Evolutionary conservation across 2,797 vertebrate genomes (phyloP).

Genomic region (Cyclopterus lumpus): DNA sequence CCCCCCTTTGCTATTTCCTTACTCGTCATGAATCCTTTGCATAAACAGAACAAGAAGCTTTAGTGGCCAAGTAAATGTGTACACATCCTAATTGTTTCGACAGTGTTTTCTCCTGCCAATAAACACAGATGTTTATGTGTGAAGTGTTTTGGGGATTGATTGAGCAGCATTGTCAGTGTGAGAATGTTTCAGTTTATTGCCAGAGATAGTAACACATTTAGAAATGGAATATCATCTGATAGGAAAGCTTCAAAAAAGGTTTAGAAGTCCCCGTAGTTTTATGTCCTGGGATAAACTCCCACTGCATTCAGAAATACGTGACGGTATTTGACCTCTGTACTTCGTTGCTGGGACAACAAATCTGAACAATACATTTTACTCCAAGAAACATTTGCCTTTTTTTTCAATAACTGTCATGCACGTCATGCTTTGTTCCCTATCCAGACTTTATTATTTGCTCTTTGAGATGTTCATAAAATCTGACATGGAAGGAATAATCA

Average conservation of each 20-base stretch:
- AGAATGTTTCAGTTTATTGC: background rate
- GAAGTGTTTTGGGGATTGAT: background rate
- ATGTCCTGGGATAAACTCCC: background rate
- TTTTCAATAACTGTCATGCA: background rate
- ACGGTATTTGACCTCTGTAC: background rate
- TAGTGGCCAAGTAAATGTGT: background rate
- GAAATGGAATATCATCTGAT: background rate
- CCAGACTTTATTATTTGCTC: background rate
- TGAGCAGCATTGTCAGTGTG: background rate
- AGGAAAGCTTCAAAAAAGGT: background rate
- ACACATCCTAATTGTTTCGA: background rate
- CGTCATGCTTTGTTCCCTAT: background rate
- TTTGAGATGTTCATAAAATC: conserved; percentile 30
- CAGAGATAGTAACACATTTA: background rate
- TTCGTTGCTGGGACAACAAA: background rate
- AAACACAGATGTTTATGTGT: background rate
- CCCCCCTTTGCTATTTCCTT: background rate
- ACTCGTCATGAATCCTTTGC: background rate
- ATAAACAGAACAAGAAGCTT: background rate
- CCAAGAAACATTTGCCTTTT: background rate
- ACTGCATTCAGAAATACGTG: background rate
- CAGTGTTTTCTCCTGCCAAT: background rate
- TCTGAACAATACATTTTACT: background rate
- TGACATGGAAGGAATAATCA: conserved; percentile 20
- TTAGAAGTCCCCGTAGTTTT: background rate